Percentiles rank a stretch among this genome's conserved stretches.
Conservation (phyloP, 2,888 invertebrate genomes). For the Agrotis clavis region DNA sequence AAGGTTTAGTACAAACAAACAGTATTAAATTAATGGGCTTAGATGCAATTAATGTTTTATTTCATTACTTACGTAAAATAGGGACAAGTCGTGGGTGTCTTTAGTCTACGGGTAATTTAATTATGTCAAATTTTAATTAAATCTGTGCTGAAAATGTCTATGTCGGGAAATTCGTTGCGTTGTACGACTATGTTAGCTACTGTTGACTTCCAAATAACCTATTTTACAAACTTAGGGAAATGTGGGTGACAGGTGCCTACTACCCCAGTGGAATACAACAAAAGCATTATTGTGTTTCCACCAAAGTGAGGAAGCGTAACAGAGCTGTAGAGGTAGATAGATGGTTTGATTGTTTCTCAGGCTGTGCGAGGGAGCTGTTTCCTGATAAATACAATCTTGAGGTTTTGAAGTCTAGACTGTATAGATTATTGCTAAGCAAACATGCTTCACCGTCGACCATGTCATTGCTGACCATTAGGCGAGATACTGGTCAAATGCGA, state of each 20-base stretch:
- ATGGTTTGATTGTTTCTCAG: neutral
- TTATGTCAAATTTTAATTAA: conserved; percentile 50
- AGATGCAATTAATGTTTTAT: conserved; percentile 56
- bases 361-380: neutral
- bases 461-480: no score
- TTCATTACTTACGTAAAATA: conserved; percentile 52
- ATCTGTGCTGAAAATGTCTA: conserved; percentile 8
- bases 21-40: conserved; percentile 45
- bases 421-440: no score
- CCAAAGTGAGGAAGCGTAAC: neutral
- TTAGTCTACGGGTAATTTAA: conserved; percentile 30
- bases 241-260: neutral
- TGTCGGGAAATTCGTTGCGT: neutral
- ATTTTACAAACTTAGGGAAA: neutral
- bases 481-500: no score
- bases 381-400: no score
- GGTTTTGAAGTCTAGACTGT: no score
- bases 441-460: no score
- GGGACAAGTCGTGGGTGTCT: conserved; percentile 46
- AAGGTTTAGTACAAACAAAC: conserved; percentile 49
- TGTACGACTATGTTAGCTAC: neutral
- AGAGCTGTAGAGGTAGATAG: no score
- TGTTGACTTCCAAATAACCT: neutral
- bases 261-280: no score
- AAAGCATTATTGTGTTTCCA: neutral